These are phyloP conservation scores for Ichneumoninae sp. DNA, from an alignment of 2,888 invertebrate species.

Conservation along the genomic window DNA sequence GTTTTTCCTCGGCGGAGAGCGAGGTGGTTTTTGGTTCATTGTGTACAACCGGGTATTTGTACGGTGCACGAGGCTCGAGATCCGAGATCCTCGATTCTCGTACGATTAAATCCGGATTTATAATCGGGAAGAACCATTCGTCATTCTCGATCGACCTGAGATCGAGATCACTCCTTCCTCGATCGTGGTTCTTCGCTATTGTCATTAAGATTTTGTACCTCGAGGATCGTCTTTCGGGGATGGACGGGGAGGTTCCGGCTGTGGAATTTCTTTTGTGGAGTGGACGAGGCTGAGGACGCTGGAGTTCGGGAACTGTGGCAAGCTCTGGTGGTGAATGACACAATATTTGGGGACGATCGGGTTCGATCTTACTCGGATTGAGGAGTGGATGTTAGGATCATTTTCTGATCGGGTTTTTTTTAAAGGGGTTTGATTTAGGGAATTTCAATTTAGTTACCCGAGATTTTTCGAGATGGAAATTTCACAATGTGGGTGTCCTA, in stretches of 20 bases:
- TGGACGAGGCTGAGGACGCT: background rate
- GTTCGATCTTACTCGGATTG: background rate
- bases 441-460: too few species aligned
- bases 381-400: background rate
- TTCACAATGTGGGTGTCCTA: too few species aligned
- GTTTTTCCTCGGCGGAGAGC: constrained; percentile 41
- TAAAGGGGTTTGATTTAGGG: too few species aligned
- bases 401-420: background rate
- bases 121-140: constrained; percentile 59
- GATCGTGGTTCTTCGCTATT: constrained; percentile 27
- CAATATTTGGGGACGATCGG: background rate
- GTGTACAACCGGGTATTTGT: background rate
- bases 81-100: constrained; percentile 46
- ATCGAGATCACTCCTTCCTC: background rate
- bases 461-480: too few species aligned
- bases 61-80: constrained; percentile 3
- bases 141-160: constrained; percentile 47
- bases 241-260: background rate
- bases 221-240: background rate
- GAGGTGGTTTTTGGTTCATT: constrained; percentile 43
- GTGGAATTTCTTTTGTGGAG: constrained; percentile 1
- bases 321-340: background rate
- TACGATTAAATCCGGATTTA: constrained; percentile 58
- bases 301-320: background rate
- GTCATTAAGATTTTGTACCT: constrained; percentile 29